Conservation (phyloP, 1,140 invertebrate genomes). For the Cotesia typhae region DNA sequence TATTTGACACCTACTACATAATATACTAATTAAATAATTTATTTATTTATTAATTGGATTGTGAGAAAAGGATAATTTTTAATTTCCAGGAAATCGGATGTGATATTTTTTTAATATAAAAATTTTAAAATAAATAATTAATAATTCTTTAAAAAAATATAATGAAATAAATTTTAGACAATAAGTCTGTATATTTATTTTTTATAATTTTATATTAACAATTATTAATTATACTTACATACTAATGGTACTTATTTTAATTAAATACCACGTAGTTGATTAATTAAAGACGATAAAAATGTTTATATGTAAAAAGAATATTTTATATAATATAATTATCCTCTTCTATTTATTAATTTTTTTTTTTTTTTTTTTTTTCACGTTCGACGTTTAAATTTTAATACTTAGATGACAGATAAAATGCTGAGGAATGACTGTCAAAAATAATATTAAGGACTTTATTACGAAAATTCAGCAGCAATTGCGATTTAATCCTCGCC, state of each 20-base stretch:
- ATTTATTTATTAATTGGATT: slow-evolving; percentile 14
- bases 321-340: not conserved
- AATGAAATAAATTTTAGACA: no score
- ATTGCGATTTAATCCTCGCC: slow-evolving; percentile 62
- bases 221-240: no score
- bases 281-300: no score
- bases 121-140: not conserved
- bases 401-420: slow-evolving; percentile 35
- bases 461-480: slow-evolving; percentile 5
- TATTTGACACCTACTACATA: slow-evolving; percentile 10
- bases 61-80: no score
- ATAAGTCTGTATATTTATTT: no score
- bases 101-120: not conserved
- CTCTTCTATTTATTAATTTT: slow-evolving; percentile 9
- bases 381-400: slow-evolving; percentile 30
- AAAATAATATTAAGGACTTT: slow-evolving; percentile 40
- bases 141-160: no score
- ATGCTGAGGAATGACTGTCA: slow-evolving; percentile 48
- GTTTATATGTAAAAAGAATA: no score
- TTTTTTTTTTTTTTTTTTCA: not conserved
- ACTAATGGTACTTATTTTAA: no score
- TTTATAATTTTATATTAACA: no score
- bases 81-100: no score
- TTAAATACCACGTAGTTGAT: no score
- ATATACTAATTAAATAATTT: not conserved